phyloP scores from a whole-genome alignment of 1,140 invertebrate species.

The Procambarus virginalis region DNA sequence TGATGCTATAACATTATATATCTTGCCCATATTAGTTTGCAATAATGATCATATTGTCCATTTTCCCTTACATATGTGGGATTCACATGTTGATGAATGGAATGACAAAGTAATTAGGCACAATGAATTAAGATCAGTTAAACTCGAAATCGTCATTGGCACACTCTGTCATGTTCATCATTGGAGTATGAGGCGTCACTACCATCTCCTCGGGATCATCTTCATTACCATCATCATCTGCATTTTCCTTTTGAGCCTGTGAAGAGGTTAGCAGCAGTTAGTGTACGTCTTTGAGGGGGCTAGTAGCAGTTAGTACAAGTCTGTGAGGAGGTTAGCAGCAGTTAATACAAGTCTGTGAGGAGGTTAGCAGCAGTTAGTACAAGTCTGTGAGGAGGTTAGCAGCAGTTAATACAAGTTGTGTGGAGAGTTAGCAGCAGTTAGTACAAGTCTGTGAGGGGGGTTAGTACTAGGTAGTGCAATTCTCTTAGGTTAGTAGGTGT shows the following conservation, averaged over 20 bases:
- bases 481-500: too few relatives aligned
- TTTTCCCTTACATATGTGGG: too few relatives aligned
- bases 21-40: too few relatives aligned
- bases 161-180: not conserved
- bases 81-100: too few relatives aligned
- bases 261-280: not conserved
- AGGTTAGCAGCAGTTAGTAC: not conserved
- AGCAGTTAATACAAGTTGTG: too few relatives aligned
- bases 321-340: not conserved
- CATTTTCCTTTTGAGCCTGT: not conserved
- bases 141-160: not conserved
- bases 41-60: too few relatives aligned
- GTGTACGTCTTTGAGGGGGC: not conserved
- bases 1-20: too few relatives aligned
- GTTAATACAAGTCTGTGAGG: not conserved
- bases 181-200: not conserved
- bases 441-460: too few relatives aligned
- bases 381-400: not conserved
- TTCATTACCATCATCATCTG: not conserved
- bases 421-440: too few relatives aligned
- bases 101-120: too few relatives aligned
- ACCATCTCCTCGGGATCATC: not conserved
- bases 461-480: too few relatives aligned
- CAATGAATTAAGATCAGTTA: not conserved
- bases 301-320: not conserved